Evolutionary conservation across 2,888 invertebrate species (phyloP), one percentile per base, ranked within the genome.

Genomic region (Polyploca ridens): DNA sequence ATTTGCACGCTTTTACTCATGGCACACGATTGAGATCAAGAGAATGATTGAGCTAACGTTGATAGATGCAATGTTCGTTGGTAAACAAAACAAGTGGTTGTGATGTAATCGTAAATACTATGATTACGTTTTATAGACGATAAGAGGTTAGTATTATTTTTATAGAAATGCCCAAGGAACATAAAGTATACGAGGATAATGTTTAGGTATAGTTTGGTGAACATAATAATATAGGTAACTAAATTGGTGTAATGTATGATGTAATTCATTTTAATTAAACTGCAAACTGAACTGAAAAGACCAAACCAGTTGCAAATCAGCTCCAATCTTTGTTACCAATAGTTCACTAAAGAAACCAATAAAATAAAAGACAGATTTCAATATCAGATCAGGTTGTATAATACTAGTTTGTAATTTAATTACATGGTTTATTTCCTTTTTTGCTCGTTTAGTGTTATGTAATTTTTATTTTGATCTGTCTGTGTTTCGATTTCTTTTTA

Each of bases 81-180:
- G 19, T 11, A 41, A 61, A 41, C 61, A 41, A 14, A 61, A 61
- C 61, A 61, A 61, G 61, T 61, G 61, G 14, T 54, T 61, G 44
- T 61, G 38, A 19, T 38, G 59, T 38, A 60, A 60, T 35, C 6
- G 33, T 33, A 35, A 60, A 35, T 16, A 35, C 54, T 54, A 6
- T 44, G n/a, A n/a, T 54, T 10, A 54, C 19, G 4, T 54, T 54
- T 14, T 3, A 41, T 13, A 38, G 46, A 14, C 6, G 46, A 46
- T n/a, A 46, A 11, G 46, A 5, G 46, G 7, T n/a, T n/a, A n/a
- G n/a, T 46, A 38, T 27, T 27, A 27, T 27, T 27, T 27, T 3
- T 0, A 46, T 5, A 46, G 5, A n/a, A 46, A 44, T 13, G 41
- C 3, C 13, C 4, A 44, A 14, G 14, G 5, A 46, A n/a, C n/a